phyloP scores from a whole-genome alignment of 2,113 vertebrate genomes.

The Puntigrus tetrazona region DNA sequence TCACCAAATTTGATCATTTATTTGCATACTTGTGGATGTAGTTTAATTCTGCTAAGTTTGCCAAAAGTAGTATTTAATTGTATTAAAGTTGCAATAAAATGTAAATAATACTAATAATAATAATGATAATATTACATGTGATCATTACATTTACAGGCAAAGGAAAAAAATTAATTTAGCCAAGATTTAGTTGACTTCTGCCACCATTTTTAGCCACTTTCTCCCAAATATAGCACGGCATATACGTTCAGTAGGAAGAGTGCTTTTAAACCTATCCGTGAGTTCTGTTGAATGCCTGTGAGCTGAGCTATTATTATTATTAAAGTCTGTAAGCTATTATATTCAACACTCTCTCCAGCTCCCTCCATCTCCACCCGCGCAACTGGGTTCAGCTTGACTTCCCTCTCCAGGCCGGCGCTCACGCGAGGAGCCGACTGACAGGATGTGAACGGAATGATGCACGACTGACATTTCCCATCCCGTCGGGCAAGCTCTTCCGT shows the following conservation, averaged over 20 bases:
- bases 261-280: not conserved
- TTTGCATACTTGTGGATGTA: not conserved
- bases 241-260: not conserved
- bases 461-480: conserved; percentile 27
- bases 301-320: not conserved
- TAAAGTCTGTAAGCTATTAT: conserved; percentile 23
- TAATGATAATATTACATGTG: no score
- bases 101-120: not conserved
- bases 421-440: conserved; percentile 21
- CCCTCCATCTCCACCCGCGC: not conserved
- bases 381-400: conserved; percentile 22
- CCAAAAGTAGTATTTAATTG: no score
- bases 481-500: conserved; percentile 10
- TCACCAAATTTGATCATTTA: not conserved
- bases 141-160: no score
- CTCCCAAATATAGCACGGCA: not conserved
- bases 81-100: no score
- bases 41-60: not conserved
- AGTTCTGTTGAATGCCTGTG: not conserved
- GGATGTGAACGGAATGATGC: conserved; percentile 36
- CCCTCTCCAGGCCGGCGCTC: not conserved
- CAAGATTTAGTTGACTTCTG: not conserved
- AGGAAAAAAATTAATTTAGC: not conserved
- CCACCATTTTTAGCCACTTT: not conserved
- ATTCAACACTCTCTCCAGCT: conserved; percentile 2